Percentiles rank a stretch among this genome's conserved stretches.
These are phyloP conservation scores for Hirundo rustica DNA, from an alignment of 2,797 vertebrate species.

Conservation along the genomic window DNA sequence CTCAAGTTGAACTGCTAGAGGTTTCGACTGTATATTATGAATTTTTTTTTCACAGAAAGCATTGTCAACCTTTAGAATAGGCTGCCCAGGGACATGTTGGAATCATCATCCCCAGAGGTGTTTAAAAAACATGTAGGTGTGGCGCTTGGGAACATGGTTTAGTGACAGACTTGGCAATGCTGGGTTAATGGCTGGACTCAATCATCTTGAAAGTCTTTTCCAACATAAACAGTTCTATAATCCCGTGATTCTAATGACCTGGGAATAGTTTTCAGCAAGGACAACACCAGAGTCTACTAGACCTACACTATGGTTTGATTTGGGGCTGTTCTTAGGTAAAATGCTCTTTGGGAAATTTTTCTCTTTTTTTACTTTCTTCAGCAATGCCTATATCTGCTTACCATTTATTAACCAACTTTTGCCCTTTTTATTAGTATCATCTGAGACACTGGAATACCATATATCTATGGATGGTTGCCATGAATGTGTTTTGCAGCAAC, in stretches of 20 bases:
- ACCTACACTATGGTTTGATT: background rate
- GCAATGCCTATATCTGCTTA: conserved; percentile 7
- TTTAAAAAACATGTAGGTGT: background rate
- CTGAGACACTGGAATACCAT: background rate
- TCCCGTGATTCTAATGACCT: background rate
- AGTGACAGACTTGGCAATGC: background rate
- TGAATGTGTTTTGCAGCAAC: background rate
- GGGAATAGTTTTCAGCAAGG: background rate
- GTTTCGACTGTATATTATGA: background rate
- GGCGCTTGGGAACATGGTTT: background rate
- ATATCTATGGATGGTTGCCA: conserved; percentile 13
- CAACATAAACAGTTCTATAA: background rate
- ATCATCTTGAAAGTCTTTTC: background rate
- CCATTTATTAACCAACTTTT: conserved; percentile 12
- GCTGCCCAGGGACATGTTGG: background rate
- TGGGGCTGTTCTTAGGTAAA: background rate
- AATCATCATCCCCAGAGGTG: background rate
- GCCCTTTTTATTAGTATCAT: background rate
- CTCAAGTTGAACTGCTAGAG: background rate
- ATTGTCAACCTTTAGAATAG: background rate
- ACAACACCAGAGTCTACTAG: background rate
- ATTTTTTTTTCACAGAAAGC: background rate
- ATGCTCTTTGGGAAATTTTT: background rate
- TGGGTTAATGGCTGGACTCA: background rate
- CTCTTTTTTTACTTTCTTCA: background rate